phyloP scores from a whole-genome alignment of 2,113 vertebrate genomes.

The Seriola aureovittata region DNA sequence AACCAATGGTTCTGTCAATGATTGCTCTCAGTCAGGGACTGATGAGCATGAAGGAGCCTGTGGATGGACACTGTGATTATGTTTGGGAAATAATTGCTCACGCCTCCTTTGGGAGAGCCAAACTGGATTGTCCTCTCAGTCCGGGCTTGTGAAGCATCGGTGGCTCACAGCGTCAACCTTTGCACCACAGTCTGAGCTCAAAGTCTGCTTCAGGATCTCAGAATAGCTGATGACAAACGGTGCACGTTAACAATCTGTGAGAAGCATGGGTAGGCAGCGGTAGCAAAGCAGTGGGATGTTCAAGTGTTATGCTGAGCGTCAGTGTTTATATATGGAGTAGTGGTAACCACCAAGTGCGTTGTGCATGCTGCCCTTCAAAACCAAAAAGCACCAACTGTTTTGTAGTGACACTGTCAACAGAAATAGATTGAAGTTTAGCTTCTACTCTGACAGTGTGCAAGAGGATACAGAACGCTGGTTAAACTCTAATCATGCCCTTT shows the following conservation, averaged over 20 bases:
- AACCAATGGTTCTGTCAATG: not conserved
- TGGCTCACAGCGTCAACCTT: conserved; percentile 43
- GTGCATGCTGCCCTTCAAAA: conserved; percentile 55
- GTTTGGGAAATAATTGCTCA: conserved; percentile 29
- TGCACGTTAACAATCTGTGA: conserved; percentile 66
- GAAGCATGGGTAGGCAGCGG: conserved; percentile 51
- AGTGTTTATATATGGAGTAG: conserved; percentile 60
- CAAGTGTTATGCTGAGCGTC: conserved; percentile 30
- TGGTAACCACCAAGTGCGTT: conserved; percentile 26
- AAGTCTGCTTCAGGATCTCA: conserved; percentile 58
- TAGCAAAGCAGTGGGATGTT: conserved; percentile 23
- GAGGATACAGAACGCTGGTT: not conserved
- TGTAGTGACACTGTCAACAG: conserved; percentile 46
- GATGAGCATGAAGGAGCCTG: not conserved
- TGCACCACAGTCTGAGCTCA: conserved; percentile 45
- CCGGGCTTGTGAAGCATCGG: conserved; percentile 19
- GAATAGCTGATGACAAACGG: conserved; percentile 64
- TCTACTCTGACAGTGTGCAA: conserved; percentile 15
- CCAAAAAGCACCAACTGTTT: conserved; percentile 53
- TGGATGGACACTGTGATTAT: conserved; percentile 18
- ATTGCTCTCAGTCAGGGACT: not conserved
- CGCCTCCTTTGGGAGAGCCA: conserved; percentile 23
- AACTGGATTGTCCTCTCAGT: conserved; percentile 39
- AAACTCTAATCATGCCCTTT: conserved; percentile 20
- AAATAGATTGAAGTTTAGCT: conserved; percentile 48